These are phyloP conservation scores for Chromoteleia sp. DNA, from an alignment of 2,888 invertebrate genomes.

Conservation along the genomic window DNA sequence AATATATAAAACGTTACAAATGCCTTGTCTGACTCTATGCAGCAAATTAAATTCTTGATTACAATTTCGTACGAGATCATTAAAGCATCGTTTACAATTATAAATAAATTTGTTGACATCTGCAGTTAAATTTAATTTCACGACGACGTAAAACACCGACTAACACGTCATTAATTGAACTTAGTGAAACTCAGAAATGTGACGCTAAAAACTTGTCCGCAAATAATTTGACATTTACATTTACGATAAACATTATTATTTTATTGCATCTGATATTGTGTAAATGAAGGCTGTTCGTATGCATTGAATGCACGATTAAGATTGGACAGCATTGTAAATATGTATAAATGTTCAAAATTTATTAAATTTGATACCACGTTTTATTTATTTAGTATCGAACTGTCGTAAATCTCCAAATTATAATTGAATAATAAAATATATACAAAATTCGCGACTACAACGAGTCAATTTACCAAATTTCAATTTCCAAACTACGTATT, in stretches of 20 bases:
- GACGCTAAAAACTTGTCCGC: neutral
- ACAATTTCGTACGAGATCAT: slow-evolving; percentile 43
- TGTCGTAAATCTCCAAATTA: slow-evolving; percentile 30
- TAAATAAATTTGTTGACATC: neutral
- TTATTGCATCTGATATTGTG: slow-evolving; percentile 48
- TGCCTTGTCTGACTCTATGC: slow-evolving; percentile 17
- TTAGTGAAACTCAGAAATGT: neutral
- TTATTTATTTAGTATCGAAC: slow-evolving; percentile 54
- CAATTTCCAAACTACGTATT: slow-evolving; percentile 2
- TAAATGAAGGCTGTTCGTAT: slow-evolving; percentile 50
- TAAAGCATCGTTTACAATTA: slow-evolving; percentile 20
- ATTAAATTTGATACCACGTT: slow-evolving; percentile 23
- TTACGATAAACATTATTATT: slow-evolving; percentile 10
- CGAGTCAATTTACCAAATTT: neutral
- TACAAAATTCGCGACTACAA: slow-evolving; percentile 33
- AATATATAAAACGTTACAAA: slow-evolving; percentile 50
- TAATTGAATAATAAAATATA: slow-evolving; percentile 35
- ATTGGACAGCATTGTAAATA: slow-evolving; percentile 47
- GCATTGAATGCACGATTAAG: slow-evolving; percentile 29
- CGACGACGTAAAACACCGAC: neutral
- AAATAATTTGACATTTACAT: slow-evolving; percentile 17
- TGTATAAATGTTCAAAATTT: slow-evolving; percentile 36
- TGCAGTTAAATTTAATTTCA: neutral
- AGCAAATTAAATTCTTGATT: slow-evolving; percentile 30
- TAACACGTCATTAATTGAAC: neutral